Evolutionary conservation across 2,113 vertebrate genomes (phyloP), one percentile per base, ranked within the genome.

Genomic region (Anser brachyrhynchus): DNA sequence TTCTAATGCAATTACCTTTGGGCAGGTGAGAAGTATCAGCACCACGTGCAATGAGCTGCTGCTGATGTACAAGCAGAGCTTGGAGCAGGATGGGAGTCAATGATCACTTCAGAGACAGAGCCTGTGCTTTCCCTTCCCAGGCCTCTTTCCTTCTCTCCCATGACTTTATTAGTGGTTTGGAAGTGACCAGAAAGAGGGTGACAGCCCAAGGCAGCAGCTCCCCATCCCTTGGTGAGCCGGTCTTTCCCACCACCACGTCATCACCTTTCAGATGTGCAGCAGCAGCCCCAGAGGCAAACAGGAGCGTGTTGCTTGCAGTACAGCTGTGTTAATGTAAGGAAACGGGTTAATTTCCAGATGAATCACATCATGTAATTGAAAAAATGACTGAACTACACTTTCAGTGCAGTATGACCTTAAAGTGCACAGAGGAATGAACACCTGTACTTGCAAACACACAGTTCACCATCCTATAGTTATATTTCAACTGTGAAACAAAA

Each of bases 351-450:
- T 20, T 11, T 26, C 29, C 9, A 14, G 62, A 5, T 12, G 72
- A 62, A 41, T n/a, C 7, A 3, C 1, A 13, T 5, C 22, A 4
- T 1, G 29, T 0, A 6, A 16, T 0, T 13, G 64, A 41, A 71
- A 37, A 16, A n/a, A 67, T 67, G 21, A 10, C 28, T 3, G 16
- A 64, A 3, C 21, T 3, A 4, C 28, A 9, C 29, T 55, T 49
- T 22, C 31, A 61, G 31, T 61, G 35, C 28, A 5, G 37, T 2
- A 10, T 11, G 31, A 43, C 69, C 78, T 70, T 16, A 21, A 61
- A 25, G n/a, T 55, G 37, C 44, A 29, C 23, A 8, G 33, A 33
- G 64, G 33, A 39, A 11, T 17, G 33, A 44, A 11, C 15, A 16
- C 7, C 23, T 35, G 44, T 29, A 11, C 64, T 29, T 31, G 17